phyloP scores from a whole-genome alignment of 2,888 invertebrate genomes.

The Frankliniella fusca region DNA sequence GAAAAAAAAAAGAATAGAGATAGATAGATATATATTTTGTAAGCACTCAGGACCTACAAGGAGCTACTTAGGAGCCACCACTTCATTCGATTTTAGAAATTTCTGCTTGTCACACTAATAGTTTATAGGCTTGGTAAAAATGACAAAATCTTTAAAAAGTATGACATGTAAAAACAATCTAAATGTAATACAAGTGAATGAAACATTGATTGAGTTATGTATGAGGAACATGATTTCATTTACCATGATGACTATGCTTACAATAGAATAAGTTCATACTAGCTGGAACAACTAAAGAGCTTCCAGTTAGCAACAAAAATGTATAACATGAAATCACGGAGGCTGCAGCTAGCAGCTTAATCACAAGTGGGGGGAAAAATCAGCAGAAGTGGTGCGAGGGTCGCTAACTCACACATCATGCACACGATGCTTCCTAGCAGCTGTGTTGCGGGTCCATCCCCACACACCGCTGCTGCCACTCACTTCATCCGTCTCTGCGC shows the following conservation, averaged over 20 bases:
- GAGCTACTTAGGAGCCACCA: background rate
- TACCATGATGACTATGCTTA: no score
- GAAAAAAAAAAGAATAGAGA: background rate
- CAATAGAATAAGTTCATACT: no score
- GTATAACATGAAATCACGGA: background rate
- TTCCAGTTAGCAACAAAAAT: background rate
- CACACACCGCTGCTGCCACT: conserved; percentile 25
- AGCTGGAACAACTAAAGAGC: no score
- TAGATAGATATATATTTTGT: background rate
- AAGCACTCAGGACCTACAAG: background rate
- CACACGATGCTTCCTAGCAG: conserved; percentile 17
- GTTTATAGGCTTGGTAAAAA: background rate
- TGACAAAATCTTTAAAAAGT: background rate
- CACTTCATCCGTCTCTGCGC: background rate
- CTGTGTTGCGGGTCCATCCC: conserved; percentile 22
- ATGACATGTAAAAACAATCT: background rate
- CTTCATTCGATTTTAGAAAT: conserved; percentile 10
- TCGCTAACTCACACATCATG: conserved; percentile 22
- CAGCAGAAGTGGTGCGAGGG: conserved; percentile 9
- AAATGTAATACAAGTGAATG: background rate
- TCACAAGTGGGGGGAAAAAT: background rate
- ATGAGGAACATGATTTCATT: no score
- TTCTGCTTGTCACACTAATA: background rate
- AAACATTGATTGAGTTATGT: background rate
- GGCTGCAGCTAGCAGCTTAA: background rate